Percentiles rank a stretch among this genome's conserved stretches.
Evolutionary conservation across 2,113 vertebrate genomes (phyloP).

Genomic region (Chionodraco myersi): DNA sequence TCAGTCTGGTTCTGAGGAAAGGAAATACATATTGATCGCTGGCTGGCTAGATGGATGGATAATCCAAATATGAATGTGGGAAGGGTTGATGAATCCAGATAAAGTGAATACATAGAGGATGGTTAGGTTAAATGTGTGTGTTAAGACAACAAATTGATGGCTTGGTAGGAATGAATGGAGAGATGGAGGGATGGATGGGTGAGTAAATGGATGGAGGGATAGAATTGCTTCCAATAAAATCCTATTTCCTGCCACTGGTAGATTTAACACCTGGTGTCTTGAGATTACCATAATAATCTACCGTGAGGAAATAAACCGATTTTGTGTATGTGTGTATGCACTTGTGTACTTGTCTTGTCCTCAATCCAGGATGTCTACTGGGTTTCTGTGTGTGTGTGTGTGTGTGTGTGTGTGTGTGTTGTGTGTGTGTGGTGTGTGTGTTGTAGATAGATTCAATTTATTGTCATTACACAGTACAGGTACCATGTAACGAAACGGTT

Average conservation of each 20-base stretch:
- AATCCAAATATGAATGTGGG: not conserved
- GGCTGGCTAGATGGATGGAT: conserved; percentile 1
- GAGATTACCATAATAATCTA: conserved; percentile 74
- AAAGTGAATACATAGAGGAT: conserved; percentile 19
- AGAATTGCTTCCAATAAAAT: conserved; percentile 63
- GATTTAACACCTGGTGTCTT: conserved; percentile 63
- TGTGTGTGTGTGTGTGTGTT: conserved; percentile 24
- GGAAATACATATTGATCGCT: conserved; percentile 34
- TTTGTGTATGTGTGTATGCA: conserved; percentile 19
- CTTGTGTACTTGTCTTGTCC: not conserved
- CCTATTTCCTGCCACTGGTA: conserved; percentile 66
- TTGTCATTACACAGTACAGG: too few species aligned
- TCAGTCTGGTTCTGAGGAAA: conserved; percentile 44
- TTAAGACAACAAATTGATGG: not conserved
- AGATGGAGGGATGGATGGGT: conserved; percentile 21
- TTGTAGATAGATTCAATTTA: not conserved
- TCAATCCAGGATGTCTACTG: not conserved
- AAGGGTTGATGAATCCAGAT: conserved; percentile 25
- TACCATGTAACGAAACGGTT: too few species aligned
- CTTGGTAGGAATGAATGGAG: conserved; percentile 21
- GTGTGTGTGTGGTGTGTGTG: conserved; percentile 34
- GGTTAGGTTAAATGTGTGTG: not conserved
- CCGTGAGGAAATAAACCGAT: conserved; percentile 55
- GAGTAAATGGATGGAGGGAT: conserved; percentile 29
- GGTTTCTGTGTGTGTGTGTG: not conserved